These are phyloP conservation scores for Nebria salina DNA, from an alignment of 2,888 invertebrate genomes.

Conservation along the genomic window DNA sequence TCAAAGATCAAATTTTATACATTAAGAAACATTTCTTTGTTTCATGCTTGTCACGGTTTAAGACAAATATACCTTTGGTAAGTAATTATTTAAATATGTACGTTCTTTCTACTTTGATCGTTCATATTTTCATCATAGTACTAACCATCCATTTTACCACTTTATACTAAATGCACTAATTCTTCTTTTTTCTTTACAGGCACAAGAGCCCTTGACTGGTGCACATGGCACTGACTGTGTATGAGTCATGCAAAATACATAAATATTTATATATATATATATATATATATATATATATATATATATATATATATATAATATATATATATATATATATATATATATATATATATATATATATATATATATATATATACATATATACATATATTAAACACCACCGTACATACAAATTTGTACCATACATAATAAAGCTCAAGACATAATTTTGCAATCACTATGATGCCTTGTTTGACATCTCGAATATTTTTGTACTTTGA, in stretches of 20 bases:
- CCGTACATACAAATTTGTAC: constrained; percentile 23
- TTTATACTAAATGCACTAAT: constrained; percentile 17
- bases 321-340: not conserved
- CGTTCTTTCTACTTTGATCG: constrained; percentile 38
- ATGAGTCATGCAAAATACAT: constrained; percentile 60
- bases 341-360: not conserved
- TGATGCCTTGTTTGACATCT: constrained; percentile 43
- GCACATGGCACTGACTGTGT: constrained; percentile 84
- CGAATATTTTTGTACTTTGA: constrained; percentile 38
- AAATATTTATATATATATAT: not conserved
- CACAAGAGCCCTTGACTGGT: constrained; percentile 83
- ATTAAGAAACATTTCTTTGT: constrained; percentile 46
- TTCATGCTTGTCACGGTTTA: constrained; percentile 47
- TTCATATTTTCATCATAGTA: constrained; percentile 20
- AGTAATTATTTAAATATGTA: constrained; percentile 36
- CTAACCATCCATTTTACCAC: not conserved
- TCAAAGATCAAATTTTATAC: constrained; percentile 36
- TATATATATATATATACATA: too few relatives aligned
- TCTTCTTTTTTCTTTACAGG: constrained; percentile 70
- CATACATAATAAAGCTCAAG: constrained; percentile 44
- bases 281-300: not conserved
- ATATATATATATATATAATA: constrained; percentile 1
- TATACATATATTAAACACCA: not conserved
- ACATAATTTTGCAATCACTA: constrained; percentile 45
- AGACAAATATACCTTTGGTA: constrained; percentile 45